Conservation (phyloP, 2,888 invertebrate species). For the Himalopsyche kuldschensis region DNA sequence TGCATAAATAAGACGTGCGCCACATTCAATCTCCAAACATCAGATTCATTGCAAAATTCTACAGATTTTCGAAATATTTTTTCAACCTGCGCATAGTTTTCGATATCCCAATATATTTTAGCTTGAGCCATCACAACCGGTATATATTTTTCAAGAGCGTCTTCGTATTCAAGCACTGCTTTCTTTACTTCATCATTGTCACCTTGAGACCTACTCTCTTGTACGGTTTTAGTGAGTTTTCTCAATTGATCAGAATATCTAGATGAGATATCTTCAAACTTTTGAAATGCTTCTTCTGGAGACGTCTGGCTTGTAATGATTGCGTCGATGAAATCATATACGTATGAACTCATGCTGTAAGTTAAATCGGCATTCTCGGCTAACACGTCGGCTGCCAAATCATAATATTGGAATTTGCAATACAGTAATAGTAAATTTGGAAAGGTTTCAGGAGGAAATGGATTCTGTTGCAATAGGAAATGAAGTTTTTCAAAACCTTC, state of each 20-base stretch:
- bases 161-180: constrained; percentile 90
- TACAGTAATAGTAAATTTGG: constrained; percentile 92
- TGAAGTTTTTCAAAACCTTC: constrained; percentile 86
- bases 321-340: constrained; percentile 95
- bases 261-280: constrained; percentile 91
- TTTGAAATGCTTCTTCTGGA: constrained; percentile 92
- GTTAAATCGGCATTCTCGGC: constrained; percentile 97
- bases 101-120: constrained; percentile 97
- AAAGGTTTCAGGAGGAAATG: constrained; percentile 97
- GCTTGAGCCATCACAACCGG: constrained; percentile 99
- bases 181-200: constrained; percentile 88
- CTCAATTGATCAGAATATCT: constrained; percentile 87
- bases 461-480: constrained; percentile 92
- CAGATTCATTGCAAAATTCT: constrained; percentile 97
- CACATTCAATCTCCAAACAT: constrained; percentile 96
- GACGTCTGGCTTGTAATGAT: constrained; percentile 96
- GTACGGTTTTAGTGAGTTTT: constrained; percentile 91
- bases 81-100: constrained; percentile 94
- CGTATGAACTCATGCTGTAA: constrained; percentile 89
- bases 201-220: constrained; percentile 85
- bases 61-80: constrained; percentile 95
- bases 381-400: constrained; percentile 95
- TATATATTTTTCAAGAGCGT: constrained; percentile 87
- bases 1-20: constrained; percentile 99
- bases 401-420: constrained; percentile 96